Conservation (phyloP, 2,113 vertebrate species). For the Myotis brandtii region DNA sequence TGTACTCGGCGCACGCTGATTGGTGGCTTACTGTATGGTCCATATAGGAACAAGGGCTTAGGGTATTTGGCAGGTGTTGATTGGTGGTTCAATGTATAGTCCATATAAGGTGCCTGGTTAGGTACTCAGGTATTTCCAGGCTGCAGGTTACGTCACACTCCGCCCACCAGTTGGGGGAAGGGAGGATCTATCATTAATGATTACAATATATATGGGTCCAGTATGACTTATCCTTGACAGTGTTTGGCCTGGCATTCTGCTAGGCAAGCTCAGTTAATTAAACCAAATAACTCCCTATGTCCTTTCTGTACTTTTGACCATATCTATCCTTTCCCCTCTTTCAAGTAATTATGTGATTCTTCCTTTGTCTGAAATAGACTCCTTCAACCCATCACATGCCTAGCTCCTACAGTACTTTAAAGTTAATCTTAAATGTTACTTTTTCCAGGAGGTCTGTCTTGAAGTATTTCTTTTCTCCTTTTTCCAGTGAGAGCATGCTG, state of each 20-base stretch:
- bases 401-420: background rate
- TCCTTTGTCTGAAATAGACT: background rate
- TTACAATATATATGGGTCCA: background rate
- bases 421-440: background rate
- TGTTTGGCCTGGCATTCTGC: background rate
- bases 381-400: background rate
- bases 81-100: no score
- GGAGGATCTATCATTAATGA: no score
- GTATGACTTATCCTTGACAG: background rate
- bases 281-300: background rate
- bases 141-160: no score
- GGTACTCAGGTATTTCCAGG: no score
- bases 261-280: background rate
- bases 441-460: background rate
- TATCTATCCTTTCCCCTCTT: background rate
- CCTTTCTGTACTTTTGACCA: background rate
- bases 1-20: no score
- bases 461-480: background rate
- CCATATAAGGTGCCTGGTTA: no score
- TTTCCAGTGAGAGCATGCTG: background rate
- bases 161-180: no score
- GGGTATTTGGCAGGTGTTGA: no score
- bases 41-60: no score
- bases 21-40: no score
- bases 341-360: background rate